phyloP scores from a whole-genome alignment of 2,888 invertebrate genomes.

The Choristoneura rosaceana region DNA sequence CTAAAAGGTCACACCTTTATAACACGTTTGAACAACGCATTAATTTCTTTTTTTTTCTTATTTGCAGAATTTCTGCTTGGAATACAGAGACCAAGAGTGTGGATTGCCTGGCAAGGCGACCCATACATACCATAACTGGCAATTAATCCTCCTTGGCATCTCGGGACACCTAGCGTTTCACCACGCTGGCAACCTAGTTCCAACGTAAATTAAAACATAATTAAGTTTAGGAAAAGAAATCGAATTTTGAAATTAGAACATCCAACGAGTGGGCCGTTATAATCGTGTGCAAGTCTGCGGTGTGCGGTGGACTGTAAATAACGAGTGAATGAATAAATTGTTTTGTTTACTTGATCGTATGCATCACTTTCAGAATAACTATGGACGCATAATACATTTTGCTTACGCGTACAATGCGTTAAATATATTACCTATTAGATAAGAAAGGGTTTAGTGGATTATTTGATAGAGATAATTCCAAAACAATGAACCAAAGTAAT shows the following conservation, averaged over 20 bases:
- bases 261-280: slow-evolving; percentile 31
- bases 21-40: too few relatives aligned
- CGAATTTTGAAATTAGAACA: slow-evolving; percentile 55
- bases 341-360: slow-evolving; percentile 45
- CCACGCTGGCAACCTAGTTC: slow-evolving; percentile 51
- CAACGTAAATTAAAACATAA: slow-evolving; percentile 53
- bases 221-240: slow-evolving; percentile 38
- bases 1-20: too few relatives aligned
- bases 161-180: slow-evolving; percentile 56
- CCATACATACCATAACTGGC: slow-evolving; percentile 49
- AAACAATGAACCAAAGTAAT: slow-evolving; percentile 8
- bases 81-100: slow-evolving; percentile 77
- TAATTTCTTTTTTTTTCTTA: slow-evolving; percentile 34
- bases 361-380: slow-evolving; percentile 26
- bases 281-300: slow-evolving; percentile 47
- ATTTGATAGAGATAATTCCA: neutral
- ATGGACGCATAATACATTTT: slow-evolving; percentile 9
- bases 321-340: slow-evolving; percentile 51
- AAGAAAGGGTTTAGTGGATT: neutral
- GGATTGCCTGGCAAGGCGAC: slow-evolving; percentile 56
- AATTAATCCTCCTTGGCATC: slow-evolving; percentile 59
- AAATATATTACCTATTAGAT: slow-evolving; percentile 8
- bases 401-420: slow-evolving; percentile 31
- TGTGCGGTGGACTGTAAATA: slow-evolving; percentile 58
- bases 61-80: slow-evolving; percentile 79